phyloP scores from a whole-genome alignment of 1,140 invertebrate genomes.

The Ostrea edulis region DNA sequence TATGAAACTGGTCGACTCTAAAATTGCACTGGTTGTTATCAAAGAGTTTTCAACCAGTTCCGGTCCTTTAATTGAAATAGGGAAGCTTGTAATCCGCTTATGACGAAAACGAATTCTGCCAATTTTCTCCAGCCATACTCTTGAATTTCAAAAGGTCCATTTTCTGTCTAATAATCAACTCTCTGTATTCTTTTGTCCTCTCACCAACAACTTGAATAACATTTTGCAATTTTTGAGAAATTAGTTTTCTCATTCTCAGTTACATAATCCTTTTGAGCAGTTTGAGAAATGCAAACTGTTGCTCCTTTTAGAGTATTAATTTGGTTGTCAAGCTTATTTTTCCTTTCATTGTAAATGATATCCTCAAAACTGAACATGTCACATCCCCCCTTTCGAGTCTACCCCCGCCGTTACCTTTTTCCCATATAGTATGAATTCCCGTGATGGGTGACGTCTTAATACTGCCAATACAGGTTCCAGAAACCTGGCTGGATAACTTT shows the following conservation, averaged over 20 bases:
- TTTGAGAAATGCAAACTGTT: not conserved
- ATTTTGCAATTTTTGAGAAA: not conserved
- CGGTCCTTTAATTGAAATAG: not conserved
- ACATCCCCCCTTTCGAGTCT: slow-evolving; percentile 39
- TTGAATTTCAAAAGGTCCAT: not conserved
- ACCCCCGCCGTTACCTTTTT: slow-evolving; percentile 41
- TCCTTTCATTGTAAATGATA: not conserved
- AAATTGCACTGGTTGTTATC: not conserved
- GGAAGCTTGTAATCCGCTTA: not conserved
- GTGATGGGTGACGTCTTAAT: not conserved
- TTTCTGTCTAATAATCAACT: not conserved
- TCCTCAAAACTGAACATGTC: slow-evolving; percentile 44
- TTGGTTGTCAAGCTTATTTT: not conserved
- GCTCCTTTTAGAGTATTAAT: not conserved
- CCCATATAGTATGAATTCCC: slow-evolving; percentile 23
- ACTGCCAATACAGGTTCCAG: not conserved
- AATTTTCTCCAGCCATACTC: not conserved
- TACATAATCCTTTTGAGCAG: not conserved
- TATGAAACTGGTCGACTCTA: not conserved
- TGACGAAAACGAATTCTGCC: not conserved
- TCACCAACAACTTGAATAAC: not conserved
- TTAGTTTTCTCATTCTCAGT: not conserved
- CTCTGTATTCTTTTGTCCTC: not conserved
- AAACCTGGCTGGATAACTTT: slow-evolving; percentile 32
- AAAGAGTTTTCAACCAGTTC: not conserved